Evolutionary conservation across 1,140 invertebrate species (phyloP).

Genomic region (Lasioglossum baleicum): DNA sequence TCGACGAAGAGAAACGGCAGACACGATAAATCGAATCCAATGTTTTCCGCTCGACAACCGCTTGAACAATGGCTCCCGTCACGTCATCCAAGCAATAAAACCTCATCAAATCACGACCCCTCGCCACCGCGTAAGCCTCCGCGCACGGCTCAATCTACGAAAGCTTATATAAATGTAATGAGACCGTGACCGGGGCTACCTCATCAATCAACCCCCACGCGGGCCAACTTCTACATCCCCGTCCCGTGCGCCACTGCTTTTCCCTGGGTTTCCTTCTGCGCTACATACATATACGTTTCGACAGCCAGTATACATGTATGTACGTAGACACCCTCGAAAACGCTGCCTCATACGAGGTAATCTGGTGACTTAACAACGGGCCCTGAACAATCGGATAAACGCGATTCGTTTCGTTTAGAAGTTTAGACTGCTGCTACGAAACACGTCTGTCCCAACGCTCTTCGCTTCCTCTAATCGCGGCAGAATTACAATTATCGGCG

Average conservation of each 20-base stretch:
- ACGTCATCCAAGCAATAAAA: constrained; percentile 78
- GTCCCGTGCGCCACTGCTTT: constrained; percentile 10
- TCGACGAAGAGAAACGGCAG: not conserved
- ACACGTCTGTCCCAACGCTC: not conserved
- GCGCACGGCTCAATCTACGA: constrained; percentile 77
- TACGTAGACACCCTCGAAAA: constrained; percentile 26
- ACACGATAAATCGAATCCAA: constrained; percentile 65
- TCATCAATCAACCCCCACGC: constrained; percentile 79
- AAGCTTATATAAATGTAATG: constrained; percentile 81
- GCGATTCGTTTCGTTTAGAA: constrained; percentile 55
- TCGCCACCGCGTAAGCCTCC: constrained; percentile 75
- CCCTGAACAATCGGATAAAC: constrained; percentile 56
- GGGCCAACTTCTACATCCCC: constrained; percentile 32
- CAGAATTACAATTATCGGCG: too few species aligned
- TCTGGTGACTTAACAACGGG: constrained; percentile 60
- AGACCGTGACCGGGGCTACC: constrained; percentile 76
- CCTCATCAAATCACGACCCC: constrained; percentile 80
- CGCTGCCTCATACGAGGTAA: constrained; percentile 54
- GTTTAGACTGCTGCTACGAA: constrained; percentile 18
- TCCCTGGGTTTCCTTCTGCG: constrained; percentile 28
- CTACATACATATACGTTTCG: constrained; percentile 43
- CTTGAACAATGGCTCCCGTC: constrained; percentile 67
- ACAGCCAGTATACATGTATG: constrained; percentile 34
- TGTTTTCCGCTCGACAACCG: constrained; percentile 61
- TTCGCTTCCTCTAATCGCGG: too few species aligned